These are phyloP conservation scores for Mythimna lalbum DNA, from an alignment of 2,888 invertebrate genomes.

Conservation along the genomic window DNA sequence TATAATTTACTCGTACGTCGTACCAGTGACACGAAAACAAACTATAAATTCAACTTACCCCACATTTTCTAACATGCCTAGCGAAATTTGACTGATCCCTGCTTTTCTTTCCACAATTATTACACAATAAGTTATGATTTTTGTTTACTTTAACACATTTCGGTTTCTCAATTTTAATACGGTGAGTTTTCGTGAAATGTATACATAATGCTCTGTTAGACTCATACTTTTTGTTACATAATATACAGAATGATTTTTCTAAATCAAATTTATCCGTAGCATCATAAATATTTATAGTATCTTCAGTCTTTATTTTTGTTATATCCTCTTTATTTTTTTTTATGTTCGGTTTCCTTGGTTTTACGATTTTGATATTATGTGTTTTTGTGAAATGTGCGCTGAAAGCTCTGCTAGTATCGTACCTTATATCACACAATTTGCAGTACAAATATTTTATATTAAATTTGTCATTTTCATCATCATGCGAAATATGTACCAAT, in stretches of 20 bases:
- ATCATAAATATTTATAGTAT: constrained; percentile 1
- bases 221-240: constrained; percentile 75
- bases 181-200: constrained; percentile 74
- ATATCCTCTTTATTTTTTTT: background rate
- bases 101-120: constrained; percentile 70
- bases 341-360: constrained; percentile 42
- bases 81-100: constrained; percentile 60
- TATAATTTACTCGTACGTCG: too few relatives aligned
- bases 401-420: constrained; percentile 65
- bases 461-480: constrained; percentile 59
- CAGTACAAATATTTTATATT: constrained; percentile 75
- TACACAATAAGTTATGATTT: constrained; percentile 60
- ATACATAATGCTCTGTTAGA: constrained; percentile 68
- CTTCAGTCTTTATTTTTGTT: background rate
- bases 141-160: constrained; percentile 8
- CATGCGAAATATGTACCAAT: constrained; percentile 15
- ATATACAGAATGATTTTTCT: constrained; percentile 74
- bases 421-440: constrained; percentile 77
- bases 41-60: constrained; percentile 59
- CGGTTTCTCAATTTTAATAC: constrained; percentile 66
- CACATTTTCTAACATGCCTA: constrained; percentile 73
- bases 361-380: constrained; percentile 71
- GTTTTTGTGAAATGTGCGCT: constrained; percentile 72
- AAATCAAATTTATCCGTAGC: constrained; percentile 69
- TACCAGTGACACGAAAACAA: too few relatives aligned